Percentiles rank a stretch among this genome's conserved stretches.
Evolutionary conservation across 2,113 vertebrate species (phyloP).

Genomic region (Entelurus aequoreus): DNA sequence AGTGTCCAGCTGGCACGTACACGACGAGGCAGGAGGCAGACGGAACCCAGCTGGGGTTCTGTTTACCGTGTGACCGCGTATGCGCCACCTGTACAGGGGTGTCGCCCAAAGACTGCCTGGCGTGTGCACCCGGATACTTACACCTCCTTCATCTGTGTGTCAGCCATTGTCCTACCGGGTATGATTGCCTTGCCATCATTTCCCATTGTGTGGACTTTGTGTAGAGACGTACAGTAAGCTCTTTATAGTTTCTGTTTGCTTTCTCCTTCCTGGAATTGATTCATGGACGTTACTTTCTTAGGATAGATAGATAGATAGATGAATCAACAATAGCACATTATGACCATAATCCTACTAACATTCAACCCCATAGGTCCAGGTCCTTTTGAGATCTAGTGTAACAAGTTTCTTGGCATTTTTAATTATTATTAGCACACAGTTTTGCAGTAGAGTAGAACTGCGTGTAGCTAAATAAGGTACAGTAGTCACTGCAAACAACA

Average conservation of each 20-base stretch:
- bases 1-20: constrained; percentile 66
- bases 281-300: background rate
- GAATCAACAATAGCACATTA: background rate
- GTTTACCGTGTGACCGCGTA: constrained; percentile 64
- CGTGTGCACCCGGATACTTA: constrained; percentile 65
- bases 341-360: background rate
- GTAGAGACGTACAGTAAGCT: background rate
- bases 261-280: background rate
- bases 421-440: too few species aligned
- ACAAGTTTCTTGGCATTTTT: too few species aligned
- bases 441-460: too few species aligned
- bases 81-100: constrained; percentile 64
- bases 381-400: too few species aligned
- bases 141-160: constrained; percentile 68
- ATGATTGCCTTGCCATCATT: background rate
- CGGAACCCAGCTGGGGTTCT: constrained; percentile 65
- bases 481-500: too few species aligned
- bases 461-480: too few species aligned
- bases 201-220: background rate
- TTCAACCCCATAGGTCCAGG: too few species aligned
- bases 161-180: constrained; percentile 72
- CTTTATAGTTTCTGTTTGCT: background rate
- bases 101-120: constrained; percentile 68
- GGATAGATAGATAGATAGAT: background rate
- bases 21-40: constrained; percentile 62